Base-by-base conservation (phyloP, 2,888 invertebrate genomes). In the Amphipyra berbera region DNA sequence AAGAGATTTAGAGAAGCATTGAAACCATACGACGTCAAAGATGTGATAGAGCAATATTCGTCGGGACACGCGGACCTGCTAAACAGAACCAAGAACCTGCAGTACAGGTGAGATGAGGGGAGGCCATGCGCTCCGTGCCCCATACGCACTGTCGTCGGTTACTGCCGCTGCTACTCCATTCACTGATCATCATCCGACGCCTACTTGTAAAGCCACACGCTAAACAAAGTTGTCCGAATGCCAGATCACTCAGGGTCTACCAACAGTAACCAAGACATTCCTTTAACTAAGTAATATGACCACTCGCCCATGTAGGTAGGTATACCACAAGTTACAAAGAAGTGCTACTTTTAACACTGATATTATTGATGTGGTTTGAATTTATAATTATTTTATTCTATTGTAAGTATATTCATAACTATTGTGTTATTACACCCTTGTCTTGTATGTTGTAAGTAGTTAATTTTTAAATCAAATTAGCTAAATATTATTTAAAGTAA, bases 11-110 rank as follows among this genome's bases (percentile, higher is more conserved):
- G 97, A 95, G 98, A 98, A 95, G 98, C 98, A 86, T 96, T 98
- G 92, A 97, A 98, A 95, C 98, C 98, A 78, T 98, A 98, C 95
- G 98, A 98, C 95, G 98, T 98, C 88, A 98, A 98, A 96, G 98
- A 98, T 95, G 98, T 98, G 91, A 98, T 98, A 93, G 98, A 98
- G 94, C 98, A 98, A 95, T 98, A 98, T 95, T 97, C 97, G 69
- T 97, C 97, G 82, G 97, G 97, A 88, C 97, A 98, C 93, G 97
- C 98, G 77, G 98, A 98, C 94, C 97, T 98, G 91, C 96, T 98
- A 88, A 97, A 97, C 90, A 95, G 98, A 93, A 97, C 98, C 90
- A 98, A 97, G 96, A 97, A 96, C 95, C 96, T 98, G 83, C 98
- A 98, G 94, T 96, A 96, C 96, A 97, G 97, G 96, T 96, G 96